phyloP scores from a whole-genome alignment of 2,888 invertebrate genomes.

The Myopa testacea region DNA sequence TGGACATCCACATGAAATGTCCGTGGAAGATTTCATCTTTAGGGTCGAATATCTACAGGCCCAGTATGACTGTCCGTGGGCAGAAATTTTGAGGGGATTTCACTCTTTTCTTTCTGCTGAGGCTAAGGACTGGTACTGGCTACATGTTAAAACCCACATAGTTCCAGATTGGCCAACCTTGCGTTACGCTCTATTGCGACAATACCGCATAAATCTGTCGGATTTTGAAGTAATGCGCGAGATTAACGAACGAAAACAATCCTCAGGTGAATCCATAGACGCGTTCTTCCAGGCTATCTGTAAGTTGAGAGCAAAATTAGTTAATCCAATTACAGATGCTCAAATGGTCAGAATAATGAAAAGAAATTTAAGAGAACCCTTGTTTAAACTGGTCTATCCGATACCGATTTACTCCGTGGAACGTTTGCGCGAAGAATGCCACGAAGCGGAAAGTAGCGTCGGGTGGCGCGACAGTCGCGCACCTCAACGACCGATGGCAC shows the following conservation, averaged over 20 bases:
- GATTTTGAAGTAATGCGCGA: constrained; percentile 29
- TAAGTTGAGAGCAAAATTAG: neutral
- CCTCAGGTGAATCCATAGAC: neutral
- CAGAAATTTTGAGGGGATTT: constrained; percentile 20
- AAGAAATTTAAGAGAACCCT: no score
- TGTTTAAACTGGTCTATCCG: no score
- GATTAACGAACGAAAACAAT: constrained; percentile 15
- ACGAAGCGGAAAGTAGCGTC: constrained; percentile 22
- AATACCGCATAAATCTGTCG: constrained; percentile 7
- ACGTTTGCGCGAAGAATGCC: constrained; percentile 27
- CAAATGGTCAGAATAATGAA: neutral
- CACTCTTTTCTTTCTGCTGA: neutral
- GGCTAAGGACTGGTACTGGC: constrained; percentile 35
- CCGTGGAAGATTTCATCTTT: constrained; percentile 32
- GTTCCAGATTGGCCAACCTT: neutral
- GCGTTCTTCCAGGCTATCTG: constrained; percentile 9
- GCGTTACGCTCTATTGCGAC: neutral
- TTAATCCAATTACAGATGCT: neutral
- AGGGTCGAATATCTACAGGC: constrained; percentile 26
- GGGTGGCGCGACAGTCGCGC: neutral
- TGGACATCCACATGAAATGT: neutral
- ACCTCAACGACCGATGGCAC: neutral
- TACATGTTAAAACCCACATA: neutral
- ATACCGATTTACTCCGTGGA: neutral
- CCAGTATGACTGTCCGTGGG: neutral